Evolutionary conservation across 2,113 vertebrate species (phyloP).

Genomic region (Centropristis striata): DNA sequence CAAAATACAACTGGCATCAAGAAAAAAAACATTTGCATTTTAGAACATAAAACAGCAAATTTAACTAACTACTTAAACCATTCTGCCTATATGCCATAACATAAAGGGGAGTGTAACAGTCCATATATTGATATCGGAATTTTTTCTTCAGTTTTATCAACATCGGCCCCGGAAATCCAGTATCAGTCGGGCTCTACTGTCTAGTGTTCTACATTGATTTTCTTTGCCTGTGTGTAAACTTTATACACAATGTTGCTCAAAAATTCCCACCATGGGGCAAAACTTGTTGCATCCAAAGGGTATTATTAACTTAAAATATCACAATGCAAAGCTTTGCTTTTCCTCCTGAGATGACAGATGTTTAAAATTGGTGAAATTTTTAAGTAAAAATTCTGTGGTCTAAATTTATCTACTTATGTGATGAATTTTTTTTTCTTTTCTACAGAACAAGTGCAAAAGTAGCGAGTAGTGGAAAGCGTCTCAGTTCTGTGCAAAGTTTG

Average conservation of each 20-base stretch:
- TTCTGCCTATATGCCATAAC: too few species aligned
- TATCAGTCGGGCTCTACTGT: background rate
- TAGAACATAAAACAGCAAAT: too few species aligned
- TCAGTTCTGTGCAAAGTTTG: conserved; percentile 32
- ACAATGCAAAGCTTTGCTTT: conserved; percentile 17
- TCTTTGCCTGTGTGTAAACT: background rate
- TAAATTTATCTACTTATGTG: conserved; percentile 7
- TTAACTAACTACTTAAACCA: too few species aligned
- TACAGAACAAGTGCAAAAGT: conserved; percentile 41
- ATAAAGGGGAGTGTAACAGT: too few species aligned
- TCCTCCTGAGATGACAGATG: conserved; percentile 45
- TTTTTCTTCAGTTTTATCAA: too few species aligned
- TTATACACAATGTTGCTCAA: background rate
- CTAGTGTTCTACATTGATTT: conserved; percentile 8
- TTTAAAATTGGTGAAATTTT: conserved; percentile 2
- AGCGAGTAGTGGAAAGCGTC: conserved; percentile 12
- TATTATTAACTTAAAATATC: background rate
- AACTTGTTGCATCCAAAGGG: background rate
- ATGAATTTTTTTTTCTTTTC: background rate
- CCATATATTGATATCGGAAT: too few species aligned
- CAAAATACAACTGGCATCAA: too few species aligned
- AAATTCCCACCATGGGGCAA: background rate
- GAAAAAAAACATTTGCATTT: too few species aligned
- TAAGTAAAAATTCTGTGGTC: background rate
- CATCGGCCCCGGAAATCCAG: too few species aligned